phyloP scores from a whole-genome alignment of 2,113 vertebrate genomes.

The Australoheros scitulus region DNA sequence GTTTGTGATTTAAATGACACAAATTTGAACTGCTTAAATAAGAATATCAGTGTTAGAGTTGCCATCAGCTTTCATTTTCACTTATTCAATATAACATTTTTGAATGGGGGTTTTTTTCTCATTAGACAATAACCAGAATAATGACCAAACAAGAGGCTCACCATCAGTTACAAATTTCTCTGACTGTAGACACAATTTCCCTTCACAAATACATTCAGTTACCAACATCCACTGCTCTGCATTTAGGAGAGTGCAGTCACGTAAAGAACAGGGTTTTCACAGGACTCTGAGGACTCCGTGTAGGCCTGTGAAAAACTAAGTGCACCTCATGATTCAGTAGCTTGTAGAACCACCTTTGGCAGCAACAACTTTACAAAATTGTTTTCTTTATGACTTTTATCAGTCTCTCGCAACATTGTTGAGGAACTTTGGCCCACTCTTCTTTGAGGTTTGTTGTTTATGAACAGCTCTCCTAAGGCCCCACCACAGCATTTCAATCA shows the following conservation, averaged over 20 bases:
- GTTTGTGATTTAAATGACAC: background rate
- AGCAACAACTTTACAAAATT: background rate
- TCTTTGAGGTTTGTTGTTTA: background rate
- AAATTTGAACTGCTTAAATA: no score
- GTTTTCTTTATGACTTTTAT: background rate
- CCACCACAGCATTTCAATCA: background rate
- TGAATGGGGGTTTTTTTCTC: background rate
- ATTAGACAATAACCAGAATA: background rate
- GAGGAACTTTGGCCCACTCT: background rate
- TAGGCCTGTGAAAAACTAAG: background rate
- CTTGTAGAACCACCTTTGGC: background rate
- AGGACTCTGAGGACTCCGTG: background rate
- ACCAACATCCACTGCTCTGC: background rate
- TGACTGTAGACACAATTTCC: background rate
- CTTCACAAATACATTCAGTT: background rate
- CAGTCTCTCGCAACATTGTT: background rate
- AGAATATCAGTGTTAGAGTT: background rate
- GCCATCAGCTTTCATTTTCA: background rate
- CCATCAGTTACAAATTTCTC: background rate
- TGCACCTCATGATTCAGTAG: background rate
- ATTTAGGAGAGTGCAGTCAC: background rate
- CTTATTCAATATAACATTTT: background rate
- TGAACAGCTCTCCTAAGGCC: background rate
- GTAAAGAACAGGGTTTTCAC: background rate
- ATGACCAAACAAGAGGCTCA: background rate